Evolutionary conservation across 2,113 vertebrate species (phyloP).

Genomic region (Theristicus caerulescens): DNA sequence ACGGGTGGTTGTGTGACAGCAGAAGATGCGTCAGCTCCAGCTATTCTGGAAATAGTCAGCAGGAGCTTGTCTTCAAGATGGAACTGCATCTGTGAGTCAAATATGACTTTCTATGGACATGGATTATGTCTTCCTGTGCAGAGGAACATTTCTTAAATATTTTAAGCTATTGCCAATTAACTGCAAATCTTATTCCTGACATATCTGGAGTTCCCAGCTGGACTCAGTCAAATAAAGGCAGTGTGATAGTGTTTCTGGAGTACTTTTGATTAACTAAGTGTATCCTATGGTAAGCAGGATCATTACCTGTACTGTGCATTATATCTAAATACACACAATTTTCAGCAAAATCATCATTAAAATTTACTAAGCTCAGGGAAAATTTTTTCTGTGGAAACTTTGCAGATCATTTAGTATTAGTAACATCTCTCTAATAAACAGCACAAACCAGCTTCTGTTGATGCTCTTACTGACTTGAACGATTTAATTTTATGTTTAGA

Average conservation of each 20-base stretch:
- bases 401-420: not conserved
- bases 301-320: not conserved
- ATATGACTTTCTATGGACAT: not conserved
- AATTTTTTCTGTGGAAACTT: not conserved
- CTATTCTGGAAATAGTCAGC: not conserved
- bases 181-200: not conserved
- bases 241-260: not conserved
- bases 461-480: not conserved
- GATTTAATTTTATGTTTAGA: not conserved
- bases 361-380: not conserved
- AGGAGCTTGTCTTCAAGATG: not conserved
- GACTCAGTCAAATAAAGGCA: not conserved
- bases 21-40: not conserved
- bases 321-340: not conserved
- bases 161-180: not conserved
- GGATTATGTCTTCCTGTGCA: not conserved
- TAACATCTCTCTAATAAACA: not conserved
- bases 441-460: not conserved
- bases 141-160: not conserved
- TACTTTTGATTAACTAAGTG: not conserved
- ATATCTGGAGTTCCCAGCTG: not conserved
- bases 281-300: not conserved
- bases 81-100: not conserved
- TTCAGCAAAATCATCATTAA: not conserved
- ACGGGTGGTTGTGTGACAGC: not conserved